A percentile compares a stretch with the other conserved stretches of the same genome.
Conservation (phyloP, 2,888 invertebrate genomes). For the Drosophila diplacantha region DNA sequence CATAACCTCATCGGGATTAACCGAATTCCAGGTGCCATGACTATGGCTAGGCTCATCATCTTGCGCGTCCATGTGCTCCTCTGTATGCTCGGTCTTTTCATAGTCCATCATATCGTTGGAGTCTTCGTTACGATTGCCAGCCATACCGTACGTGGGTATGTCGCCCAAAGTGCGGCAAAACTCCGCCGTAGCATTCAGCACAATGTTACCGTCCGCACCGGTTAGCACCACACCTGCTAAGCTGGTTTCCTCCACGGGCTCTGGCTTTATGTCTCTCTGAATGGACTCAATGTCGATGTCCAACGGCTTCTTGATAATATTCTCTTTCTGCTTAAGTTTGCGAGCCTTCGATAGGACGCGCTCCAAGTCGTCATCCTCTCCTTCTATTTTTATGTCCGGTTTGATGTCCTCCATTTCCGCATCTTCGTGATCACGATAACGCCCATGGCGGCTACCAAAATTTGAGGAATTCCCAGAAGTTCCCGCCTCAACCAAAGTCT, state of each 20-base stretch:
- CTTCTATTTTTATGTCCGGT: conserved; percentile 75
- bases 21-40: conserved; percentile 90
- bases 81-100: conserved; percentile 75
- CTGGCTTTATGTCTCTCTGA: conserved; percentile 80
- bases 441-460: conserved; percentile 73
- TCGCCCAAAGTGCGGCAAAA: conserved; percentile 97
- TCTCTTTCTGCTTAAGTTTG: conserved; percentile 81
- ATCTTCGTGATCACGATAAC: conserved; percentile 74
- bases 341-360: conserved; percentile 85
- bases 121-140: conserved; percentile 92
- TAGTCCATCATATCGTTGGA: conserved; percentile 81
- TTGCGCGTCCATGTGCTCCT: conserved; percentile 66
- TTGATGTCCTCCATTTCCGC: conserved; percentile 78
- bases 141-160: conserved; percentile 95
- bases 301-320: conserved; percentile 72
- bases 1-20: conserved; percentile 81
- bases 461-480: conserved; percentile 44
- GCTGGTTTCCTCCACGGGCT: conserved; percentile 70
- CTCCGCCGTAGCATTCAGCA: conserved; percentile 95
- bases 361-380: conserved; percentile 84
- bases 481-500: conserved; percentile 76
- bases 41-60: conserved; percentile 79
- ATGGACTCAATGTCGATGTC: conserved; percentile 75
- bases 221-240: conserved; percentile 43
- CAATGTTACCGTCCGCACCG: conserved; percentile 81